Percentiles rank a stretch among this genome's conserved stretches.
These are phyloP conservation scores for Morus bassanus DNA, from an alignment of 2,797 vertebrate species.

Conservation along the genomic window DNA sequence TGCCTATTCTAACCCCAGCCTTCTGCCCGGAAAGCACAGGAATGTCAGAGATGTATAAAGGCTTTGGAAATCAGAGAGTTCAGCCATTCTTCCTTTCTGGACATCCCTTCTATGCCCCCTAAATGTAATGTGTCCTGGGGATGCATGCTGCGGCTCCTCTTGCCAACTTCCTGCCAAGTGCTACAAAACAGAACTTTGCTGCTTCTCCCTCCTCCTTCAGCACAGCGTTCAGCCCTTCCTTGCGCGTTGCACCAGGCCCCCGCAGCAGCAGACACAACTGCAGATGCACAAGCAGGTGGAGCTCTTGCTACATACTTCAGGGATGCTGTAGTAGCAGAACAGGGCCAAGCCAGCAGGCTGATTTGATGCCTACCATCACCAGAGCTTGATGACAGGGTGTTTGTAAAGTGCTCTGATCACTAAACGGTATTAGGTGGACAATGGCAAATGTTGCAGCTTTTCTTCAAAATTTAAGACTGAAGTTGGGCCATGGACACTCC, in stretches of 20 bases:
- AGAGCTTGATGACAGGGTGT: not conserved
- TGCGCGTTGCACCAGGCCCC: not conserved
- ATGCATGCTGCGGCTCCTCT: not conserved
- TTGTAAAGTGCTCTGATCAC: not conserved
- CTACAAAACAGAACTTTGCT: not conserved
- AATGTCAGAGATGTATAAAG: not conserved
- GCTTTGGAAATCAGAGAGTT: not conserved
- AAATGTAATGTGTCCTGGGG: rapidly evolving
- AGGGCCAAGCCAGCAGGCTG: not conserved
- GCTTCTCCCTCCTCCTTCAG: not conserved
- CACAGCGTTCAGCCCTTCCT: not conserved
- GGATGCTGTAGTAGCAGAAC: not conserved
- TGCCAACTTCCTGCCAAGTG: not conserved
- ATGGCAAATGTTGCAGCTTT: not conserved
- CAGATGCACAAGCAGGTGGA: constrained; percentile 13
- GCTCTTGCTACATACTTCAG: not conserved
- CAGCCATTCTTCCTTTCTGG: not conserved
- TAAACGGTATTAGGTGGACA: not conserved
- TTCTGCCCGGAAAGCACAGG: not conserved
- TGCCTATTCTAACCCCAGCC: not conserved
- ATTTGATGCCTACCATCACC: not conserved
- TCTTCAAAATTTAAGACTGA: not conserved
- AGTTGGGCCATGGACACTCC: not conserved
- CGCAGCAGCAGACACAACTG: not conserved
- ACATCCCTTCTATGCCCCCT: not conserved